A percentile compares a stretch with the other conserved stretches of the same genome.
phyloP scores from a whole-genome alignment of 2,113 vertebrate species.

The Garra rufa region DNA sequence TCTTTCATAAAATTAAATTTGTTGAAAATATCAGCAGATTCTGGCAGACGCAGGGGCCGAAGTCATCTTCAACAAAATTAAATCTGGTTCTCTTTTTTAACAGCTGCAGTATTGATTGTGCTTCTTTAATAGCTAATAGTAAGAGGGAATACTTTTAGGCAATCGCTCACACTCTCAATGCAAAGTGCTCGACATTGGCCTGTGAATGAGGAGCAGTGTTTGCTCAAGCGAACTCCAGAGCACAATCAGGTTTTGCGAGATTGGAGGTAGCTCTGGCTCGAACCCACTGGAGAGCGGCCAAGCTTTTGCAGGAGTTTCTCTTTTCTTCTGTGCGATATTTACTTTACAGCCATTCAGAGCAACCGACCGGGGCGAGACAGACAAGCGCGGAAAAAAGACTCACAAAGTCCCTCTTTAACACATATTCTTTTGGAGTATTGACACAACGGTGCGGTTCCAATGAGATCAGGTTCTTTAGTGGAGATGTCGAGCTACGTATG shows the following conservation, averaged over 20 bases:
- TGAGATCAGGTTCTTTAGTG: constrained; percentile 29
- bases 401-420: constrained; percentile 49
- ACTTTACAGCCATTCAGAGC: constrained; percentile 59
- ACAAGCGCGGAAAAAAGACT: constrained; percentile 44
- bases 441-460: constrained; percentile 48
- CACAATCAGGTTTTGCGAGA: constrained; percentile 64
- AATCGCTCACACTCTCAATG: constrained; percentile 8
- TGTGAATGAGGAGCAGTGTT: constrained; percentile 47
- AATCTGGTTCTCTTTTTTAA: constrained; percentile 11
- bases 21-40: constrained; percentile 45
- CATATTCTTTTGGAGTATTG: constrained; percentile 57
- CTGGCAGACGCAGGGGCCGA: neutral
- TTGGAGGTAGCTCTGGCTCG: constrained; percentile 47
- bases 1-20: constrained; percentile 40
- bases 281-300: constrained; percentile 58
- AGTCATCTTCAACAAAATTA: constrained; percentile 55
- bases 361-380: constrained; percentile 53
- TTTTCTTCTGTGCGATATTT: constrained; percentile 65
- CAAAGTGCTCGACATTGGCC: constrained; percentile 42
- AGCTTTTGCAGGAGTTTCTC: constrained; percentile 60
- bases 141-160: constrained; percentile 41
- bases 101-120: constrained; percentile 16
- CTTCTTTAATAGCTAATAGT: constrained; percentile 1
- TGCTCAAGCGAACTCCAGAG: constrained; percentile 53
- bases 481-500: neutral